Percentiles rank a stretch among this genome's conserved stretches.
Conservation (phyloP, 2,113 vertebrate genomes). For the Nesogale talazaci region DNA sequence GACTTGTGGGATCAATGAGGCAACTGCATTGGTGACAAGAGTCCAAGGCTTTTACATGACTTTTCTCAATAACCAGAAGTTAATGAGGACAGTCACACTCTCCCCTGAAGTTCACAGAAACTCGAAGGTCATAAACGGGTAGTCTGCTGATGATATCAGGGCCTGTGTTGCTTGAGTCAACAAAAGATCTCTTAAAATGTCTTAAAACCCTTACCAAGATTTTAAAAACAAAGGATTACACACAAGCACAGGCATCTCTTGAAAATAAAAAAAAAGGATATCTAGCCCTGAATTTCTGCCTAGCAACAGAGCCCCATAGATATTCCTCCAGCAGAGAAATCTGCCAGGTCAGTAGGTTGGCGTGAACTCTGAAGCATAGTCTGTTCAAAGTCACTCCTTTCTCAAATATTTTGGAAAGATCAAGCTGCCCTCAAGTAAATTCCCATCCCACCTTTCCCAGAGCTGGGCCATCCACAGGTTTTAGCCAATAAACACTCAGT, state of each 20-base stretch:
- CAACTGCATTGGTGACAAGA: not conserved
- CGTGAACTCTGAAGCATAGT: not conserved
- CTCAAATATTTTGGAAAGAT: not conserved
- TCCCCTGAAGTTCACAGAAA: not conserved
- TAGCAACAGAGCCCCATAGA: not conserved
- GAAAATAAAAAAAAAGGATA: not conserved
- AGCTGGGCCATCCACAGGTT: not conserved
- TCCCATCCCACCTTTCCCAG: not conserved
- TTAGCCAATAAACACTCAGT: not conserved
- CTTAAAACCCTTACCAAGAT: constrained; percentile 5
- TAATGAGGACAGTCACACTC: not conserved
- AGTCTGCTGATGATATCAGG: not conserved
- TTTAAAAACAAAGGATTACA: constrained; percentile 2
- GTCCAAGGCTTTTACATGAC: not conserved
- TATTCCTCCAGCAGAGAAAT: not conserved
- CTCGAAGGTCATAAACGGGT: not conserved
- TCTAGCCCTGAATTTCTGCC: not conserved
- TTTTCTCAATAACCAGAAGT: not conserved
- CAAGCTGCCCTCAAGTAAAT: not conserved
- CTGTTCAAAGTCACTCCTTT: not conserved
- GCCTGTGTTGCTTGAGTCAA: not conserved
- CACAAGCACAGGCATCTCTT: not conserved
- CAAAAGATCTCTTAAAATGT: not conserved
- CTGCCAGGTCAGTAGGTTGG: not conserved
- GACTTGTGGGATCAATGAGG: not conserved